Conservation (phyloP, 2,797 vertebrate species). For the Gymnothorax reevesii region DNA sequence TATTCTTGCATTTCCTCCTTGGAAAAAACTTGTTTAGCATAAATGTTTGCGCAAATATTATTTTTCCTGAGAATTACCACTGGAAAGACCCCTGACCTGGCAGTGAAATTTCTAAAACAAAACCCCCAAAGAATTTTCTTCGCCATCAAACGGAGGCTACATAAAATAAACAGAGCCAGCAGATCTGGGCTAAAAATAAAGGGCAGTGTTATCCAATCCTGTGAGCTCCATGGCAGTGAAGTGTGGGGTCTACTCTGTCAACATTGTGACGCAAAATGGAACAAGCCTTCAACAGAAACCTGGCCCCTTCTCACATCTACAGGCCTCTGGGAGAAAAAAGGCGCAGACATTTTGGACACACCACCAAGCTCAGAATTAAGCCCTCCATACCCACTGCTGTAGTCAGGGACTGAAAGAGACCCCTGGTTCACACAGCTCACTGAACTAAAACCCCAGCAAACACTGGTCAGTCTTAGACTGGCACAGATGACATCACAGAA, state of each 20-base stretch:
- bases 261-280: conserved; percentile 85
- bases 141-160: conserved; percentile 79
- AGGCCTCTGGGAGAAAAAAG: conserved; percentile 64
- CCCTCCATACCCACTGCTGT: conserved; percentile 25
- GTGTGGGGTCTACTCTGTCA: conserved; percentile 84
- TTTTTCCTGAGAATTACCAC: conserved; percentile 84
- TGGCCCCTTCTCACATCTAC: conserved; percentile 74
- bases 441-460: conserved; percentile 44
- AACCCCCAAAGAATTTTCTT: conserved; percentile 83
- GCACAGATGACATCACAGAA: conserved; percentile 74
- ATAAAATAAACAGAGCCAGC: conserved; percentile 84
- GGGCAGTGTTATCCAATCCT: conserved; percentile 66
- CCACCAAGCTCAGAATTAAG: conserved; percentile 36
- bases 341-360: conserved; percentile 39
- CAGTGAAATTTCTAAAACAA: conserved; percentile 78
- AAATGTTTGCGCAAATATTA: conserved; percentile 83
- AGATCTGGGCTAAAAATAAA: conserved; percentile 80
- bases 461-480: conserved; percentile 67
- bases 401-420: conserved; percentile 24
- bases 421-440: conserved; percentile 54
- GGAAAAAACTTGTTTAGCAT: conserved; percentile 82
- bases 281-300: conserved; percentile 82
- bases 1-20: conserved; percentile 79
- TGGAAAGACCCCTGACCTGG: conserved; percentile 78
- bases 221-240: conserved; percentile 72